Evolutionary conservation across 2,113 vertebrate species (phyloP).

Genomic region (Monopterus albus): DNA sequence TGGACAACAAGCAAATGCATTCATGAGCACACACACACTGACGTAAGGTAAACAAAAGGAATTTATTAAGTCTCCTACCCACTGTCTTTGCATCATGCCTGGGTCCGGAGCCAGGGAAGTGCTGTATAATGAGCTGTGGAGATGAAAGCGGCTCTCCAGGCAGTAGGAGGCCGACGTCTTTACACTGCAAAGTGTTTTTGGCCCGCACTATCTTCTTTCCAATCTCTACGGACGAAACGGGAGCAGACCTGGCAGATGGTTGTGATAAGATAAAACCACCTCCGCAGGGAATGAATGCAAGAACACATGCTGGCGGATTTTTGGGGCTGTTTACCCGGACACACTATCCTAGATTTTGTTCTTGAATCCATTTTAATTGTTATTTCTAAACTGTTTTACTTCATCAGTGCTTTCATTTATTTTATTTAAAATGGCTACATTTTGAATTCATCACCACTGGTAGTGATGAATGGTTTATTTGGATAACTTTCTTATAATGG

Average conservation of each 20-base stretch:
- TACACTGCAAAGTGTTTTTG: conserved; percentile 55
- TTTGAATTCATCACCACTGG: background rate
- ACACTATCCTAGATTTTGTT: background rate
- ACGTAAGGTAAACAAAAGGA: conserved; percentile 55
- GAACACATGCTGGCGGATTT: conserved; percentile 31
- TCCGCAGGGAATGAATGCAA: conserved; percentile 34
- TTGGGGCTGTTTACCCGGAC: conserved; percentile 25
- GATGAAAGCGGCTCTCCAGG: conserved; percentile 68
- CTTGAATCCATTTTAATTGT: background rate
- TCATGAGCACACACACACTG: conserved; percentile 23
- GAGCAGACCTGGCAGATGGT: conserved; percentile 69
- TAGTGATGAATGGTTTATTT: conserved; percentile 7
- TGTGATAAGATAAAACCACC: conserved; percentile 63
- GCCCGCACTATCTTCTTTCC: conserved; percentile 49
- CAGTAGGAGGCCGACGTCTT: conserved; percentile 65
- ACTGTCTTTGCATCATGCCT: conserved; percentile 62
- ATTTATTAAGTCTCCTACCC: conserved; percentile 54
- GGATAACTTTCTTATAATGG: background rate
- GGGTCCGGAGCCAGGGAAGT: conserved; percentile 35
- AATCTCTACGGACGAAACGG: conserved; percentile 64
- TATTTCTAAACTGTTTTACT: background rate
- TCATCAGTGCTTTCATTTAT: background rate
- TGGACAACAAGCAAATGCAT: background rate
- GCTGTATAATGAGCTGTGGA: conserved; percentile 61
- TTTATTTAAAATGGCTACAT: background rate